These are phyloP conservation scores for Rhagoletis zephyria DNA, from an alignment of 1,140 invertebrate species.

Conservation along the genomic window DNA sequence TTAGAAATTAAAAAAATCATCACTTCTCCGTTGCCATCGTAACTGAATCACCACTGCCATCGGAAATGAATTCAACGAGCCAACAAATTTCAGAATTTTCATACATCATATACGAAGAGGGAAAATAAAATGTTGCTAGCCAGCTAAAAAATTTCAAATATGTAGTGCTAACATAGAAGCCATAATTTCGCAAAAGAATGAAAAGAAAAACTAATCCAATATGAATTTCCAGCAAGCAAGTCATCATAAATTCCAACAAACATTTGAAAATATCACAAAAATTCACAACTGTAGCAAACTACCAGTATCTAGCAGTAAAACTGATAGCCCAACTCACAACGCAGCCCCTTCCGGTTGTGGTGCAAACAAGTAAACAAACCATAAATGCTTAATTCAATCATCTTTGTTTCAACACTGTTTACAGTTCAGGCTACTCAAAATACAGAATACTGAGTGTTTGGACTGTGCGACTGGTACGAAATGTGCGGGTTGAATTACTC, in stretches of 20 bases:
- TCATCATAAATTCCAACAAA: not conserved
- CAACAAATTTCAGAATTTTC: no score
- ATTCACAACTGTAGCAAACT: not conserved
- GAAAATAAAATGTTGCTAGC: not conserved
- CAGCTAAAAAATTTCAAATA: not conserved
- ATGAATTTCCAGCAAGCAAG: not conserved
- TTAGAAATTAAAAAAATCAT: no score
- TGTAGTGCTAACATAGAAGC: not conserved
- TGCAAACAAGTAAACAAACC: conserved; percentile 41
- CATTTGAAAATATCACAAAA: not conserved
- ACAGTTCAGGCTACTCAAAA: conserved; percentile 19
- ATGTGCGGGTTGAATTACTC: conserved; percentile 40
- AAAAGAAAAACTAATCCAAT: not conserved
- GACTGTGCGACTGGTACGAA: conserved; percentile 1
- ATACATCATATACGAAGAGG: no score
- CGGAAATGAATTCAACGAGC: no score
- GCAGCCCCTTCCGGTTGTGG: not conserved
- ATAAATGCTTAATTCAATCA: conserved; percentile 70
- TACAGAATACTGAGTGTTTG: not conserved
- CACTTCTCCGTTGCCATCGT: no score
- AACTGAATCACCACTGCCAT: no score
- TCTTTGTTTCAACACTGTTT: conserved; percentile 62
- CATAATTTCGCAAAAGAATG: not conserved
- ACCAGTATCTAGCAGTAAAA: not conserved
- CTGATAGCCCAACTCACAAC: not conserved